Evolutionary conservation across 1,140 invertebrate genomes (phyloP).

Genomic region (Drosophila melanogaster): Release_6_plus_ISO1_MT NT_033777.3:16020501-16021000

Average conservation of each 20-base stretch:
- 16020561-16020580: slow-evolving; percentile 23
- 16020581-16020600: slow-evolving; percentile 54
- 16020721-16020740: slow-evolving; percentile 75
- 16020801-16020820: slow-evolving; percentile 58
- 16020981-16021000: slow-evolving; percentile 32
- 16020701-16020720: slow-evolving; percentile 59
- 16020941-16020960: background rate
- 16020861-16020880: too few relatives aligned
- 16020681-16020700: background rate
- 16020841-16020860: background rate
- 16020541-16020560: slow-evolving; percentile 46
- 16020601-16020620: slow-evolving; percentile 54
- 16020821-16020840: slow-evolving; percentile 14
- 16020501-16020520: slow-evolving; percentile 79
- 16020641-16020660: slow-evolving; percentile 40
- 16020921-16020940: background rate
- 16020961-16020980: background rate
- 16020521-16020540: slow-evolving; percentile 73
- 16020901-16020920: too few relatives aligned
- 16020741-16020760: slow-evolving; percentile 74
- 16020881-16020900: background rate
- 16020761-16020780: slow-evolving; percentile 44
- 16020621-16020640: slow-evolving; percentile 74
- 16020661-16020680: background rate
- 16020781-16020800: slow-evolving; percentile 59